Percentiles rank a stretch among this genome's conserved stretches.
These are phyloP conservation scores for Diogma glabrata DNA, from an alignment of 2,888 invertebrate species.

Conservation along the genomic window DNA sequence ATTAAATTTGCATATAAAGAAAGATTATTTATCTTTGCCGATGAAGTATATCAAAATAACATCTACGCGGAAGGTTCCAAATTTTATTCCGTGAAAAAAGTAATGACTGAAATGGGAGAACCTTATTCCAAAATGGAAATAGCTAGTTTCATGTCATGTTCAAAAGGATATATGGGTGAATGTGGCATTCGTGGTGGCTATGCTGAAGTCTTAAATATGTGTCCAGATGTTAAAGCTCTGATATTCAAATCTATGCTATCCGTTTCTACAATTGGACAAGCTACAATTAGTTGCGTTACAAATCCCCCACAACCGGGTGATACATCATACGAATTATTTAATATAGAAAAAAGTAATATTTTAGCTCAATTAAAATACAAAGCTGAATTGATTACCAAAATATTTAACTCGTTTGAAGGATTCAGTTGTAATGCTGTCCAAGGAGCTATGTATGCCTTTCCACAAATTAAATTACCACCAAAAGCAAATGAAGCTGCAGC, in stretches of 20 bases:
- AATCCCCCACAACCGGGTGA: conserved; percentile 78
- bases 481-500: conserved; percentile 79
- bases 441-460: conserved; percentile 99
- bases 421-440: conserved; percentile 72
- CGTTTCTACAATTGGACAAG: conserved; percentile 85
- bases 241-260: conserved; percentile 85
- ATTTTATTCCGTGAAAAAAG: conserved; percentile 94
- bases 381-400: conserved; percentile 73
- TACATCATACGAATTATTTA: conserved; percentile 71
- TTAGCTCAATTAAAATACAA: conserved; percentile 61
- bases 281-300: conserved; percentile 80
- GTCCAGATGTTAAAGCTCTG: conserved; percentile 66
- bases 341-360: conserved; percentile 59
- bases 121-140: conserved; percentile 76
- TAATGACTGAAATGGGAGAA: conserved; percentile 79
- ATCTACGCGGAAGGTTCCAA: conserved; percentile 77
- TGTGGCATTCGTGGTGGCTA: conserved; percentile 96
- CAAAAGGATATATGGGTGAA: conserved; percentile 93
- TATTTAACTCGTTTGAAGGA: conserved; percentile 85
- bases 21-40: conserved; percentile 76
- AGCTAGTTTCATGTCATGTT: conserved; percentile 92
- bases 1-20: conserved; percentile 86
- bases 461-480: conserved; percentile 65
- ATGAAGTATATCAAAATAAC: conserved; percentile 96
- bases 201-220: conserved; percentile 80